A percentile compares a stretch with the other conserved stretches of the same genome.
Conservation (phyloP, 2,888 invertebrate genomes). For the Drosophila histrio region DNA sequence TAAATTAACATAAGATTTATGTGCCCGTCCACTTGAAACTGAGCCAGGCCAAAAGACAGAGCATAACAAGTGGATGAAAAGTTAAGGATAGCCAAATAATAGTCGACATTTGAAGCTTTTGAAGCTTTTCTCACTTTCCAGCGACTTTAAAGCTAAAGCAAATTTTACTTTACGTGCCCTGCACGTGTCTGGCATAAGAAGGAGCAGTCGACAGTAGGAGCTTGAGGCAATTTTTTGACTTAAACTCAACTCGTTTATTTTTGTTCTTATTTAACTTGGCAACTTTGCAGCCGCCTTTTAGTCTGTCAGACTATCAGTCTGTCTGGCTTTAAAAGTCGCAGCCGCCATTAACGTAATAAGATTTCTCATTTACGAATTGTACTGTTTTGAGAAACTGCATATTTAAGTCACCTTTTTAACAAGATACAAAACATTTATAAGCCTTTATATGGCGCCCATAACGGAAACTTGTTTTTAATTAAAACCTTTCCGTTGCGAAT, state of each 20-base stretch:
- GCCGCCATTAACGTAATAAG: slow-evolving; percentile 46
- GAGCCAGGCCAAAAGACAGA: slow-evolving; percentile 57
- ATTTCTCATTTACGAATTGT: slow-evolving; percentile 42
- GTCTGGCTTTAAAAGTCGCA: slow-evolving; percentile 30
- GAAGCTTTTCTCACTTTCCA: slow-evolving; percentile 4
- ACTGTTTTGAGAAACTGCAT: slow-evolving; percentile 15
- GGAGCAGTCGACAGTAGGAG: background rate
- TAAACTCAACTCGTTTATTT: slow-evolving; percentile 41
- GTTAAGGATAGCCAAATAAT: slow-evolving; percentile 49
- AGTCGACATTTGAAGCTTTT: slow-evolving; percentile 21
- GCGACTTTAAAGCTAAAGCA: slow-evolving; percentile 44
- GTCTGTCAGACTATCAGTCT: background rate
- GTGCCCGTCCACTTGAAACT: slow-evolving; percentile 66
- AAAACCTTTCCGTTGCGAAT: slow-evolving; percentile 53
- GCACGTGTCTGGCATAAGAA: slow-evolving; percentile 51
- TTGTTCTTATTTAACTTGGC: slow-evolving; percentile 63
- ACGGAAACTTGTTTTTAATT: slow-evolving; percentile 73
- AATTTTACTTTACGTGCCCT: slow-evolving; percentile 7
- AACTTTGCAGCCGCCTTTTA: slow-evolving; percentile 66
- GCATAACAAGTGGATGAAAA: slow-evolving; percentile 69
- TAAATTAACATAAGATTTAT: slow-evolving; percentile 80
- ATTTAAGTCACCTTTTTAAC: slow-evolving; percentile 52
- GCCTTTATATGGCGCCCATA: slow-evolving; percentile 55
- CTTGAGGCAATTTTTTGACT: slow-evolving; percentile 15
- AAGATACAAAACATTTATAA: slow-evolving; percentile 25